Evolutionary conservation across 2,113 vertebrate genomes (phyloP), one percentile per base, ranked within the genome.

Genomic region (Aegypius monachus): DNA sequence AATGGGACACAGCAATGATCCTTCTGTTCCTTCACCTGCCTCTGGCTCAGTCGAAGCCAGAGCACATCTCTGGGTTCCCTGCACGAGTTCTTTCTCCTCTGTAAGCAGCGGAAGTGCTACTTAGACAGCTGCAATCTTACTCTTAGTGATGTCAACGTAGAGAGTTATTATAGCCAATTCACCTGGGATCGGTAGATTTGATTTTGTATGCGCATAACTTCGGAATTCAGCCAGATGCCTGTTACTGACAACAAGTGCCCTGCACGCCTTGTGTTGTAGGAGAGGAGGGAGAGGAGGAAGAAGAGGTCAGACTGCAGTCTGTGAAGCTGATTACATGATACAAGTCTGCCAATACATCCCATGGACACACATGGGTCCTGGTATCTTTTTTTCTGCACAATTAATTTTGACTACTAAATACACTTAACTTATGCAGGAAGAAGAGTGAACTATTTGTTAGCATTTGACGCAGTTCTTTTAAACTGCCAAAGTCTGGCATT

Each of bases 191-290:
- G 5, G 73, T 2, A 16, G 17, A 36, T 62, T 23, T 56, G 66
- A 2, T 42, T 32, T 16, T 13, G 7, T 5, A 5, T 10, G 11
- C 19, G 27, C 4, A 0, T 3, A 3, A 13, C 31, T 65, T 11
- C 17, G 52, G 67, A 23, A 9, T 16, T 38, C 65, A 73, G 43
- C 20, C 14, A 40, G 38, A 3, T 8, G 7, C 70, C 31, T 4
- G 32, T 36, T 18, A 7, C 34, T 53, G 73, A 34, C 52, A 67
- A 10, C 25, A 6, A 52, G 52, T 2, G 36, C 47, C 2, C 9
- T 4, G 25, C 16, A 22, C 55, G 45, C 56, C 36, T 29, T 15
- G 58, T 29, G 43, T 5, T 9, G 42, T 2, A 1, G 31, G 55
- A 38, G 19, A 20, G 48, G 38, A 31, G 20, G 32, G 25, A 20